Conservation (phyloP, 2,113 vertebrate species). For the Bambusicola thoracicus region DNA sequence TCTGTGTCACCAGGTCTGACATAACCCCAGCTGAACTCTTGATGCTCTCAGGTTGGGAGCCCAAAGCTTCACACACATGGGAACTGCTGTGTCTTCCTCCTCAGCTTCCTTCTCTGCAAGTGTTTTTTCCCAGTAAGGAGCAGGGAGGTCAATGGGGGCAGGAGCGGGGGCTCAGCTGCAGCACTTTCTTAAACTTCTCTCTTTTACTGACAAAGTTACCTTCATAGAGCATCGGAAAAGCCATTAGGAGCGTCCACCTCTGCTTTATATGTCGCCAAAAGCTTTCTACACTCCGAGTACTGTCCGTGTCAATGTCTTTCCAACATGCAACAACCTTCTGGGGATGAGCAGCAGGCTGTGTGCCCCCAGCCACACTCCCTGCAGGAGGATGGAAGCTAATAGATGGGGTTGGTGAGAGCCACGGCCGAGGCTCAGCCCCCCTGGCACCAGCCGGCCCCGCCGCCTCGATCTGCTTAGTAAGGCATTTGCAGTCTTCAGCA, state of each 20-base stretch:
- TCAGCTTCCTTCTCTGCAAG: neutral
- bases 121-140: neutral
- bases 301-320: neutral
- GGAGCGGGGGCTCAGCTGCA: neutral
- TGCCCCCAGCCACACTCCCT: accelerated
- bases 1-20: neutral
- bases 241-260: neutral
- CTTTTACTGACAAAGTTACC: accelerated
- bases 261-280: neutral
- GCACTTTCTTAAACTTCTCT: neutral
- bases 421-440: neutral
- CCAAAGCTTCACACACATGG: neutral
- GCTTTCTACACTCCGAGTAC: accelerated
- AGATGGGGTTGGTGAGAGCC: neutral
- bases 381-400: neutral
- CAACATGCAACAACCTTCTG: neutral
- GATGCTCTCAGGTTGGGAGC: neutral
- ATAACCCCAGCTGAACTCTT: neutral
- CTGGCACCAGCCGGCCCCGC: neutral
- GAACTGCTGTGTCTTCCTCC: neutral
- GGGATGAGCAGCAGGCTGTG: accelerated
- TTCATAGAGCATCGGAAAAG: accelerated
- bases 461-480: neutral
- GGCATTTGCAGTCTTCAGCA: neutral
- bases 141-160: neutral